Evolutionary conservation across 2,888 invertebrate genomes (phyloP), one percentile per base, ranked within the genome.

Genomic region (Noctua janthe): DNA sequence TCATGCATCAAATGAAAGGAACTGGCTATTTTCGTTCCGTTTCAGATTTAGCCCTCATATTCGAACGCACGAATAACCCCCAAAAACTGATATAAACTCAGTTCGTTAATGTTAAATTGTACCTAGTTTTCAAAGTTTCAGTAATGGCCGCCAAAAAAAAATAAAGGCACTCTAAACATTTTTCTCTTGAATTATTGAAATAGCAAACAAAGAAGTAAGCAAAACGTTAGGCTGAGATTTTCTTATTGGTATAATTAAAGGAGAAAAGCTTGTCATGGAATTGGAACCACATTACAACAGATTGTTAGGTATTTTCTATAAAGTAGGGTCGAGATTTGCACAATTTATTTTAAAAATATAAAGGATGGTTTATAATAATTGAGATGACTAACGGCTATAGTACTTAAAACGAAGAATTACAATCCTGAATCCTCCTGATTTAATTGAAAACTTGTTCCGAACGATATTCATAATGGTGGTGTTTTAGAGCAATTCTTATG

Each of bases 401-500:
- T 39, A 54, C 17, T 39, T 17, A 35, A 77, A 83, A 71, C 29
- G 11, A 49, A 84, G 51, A 71, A 74, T 73, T 20, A 59, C 56
- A 83, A 62, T 54, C 29, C n/a, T 35, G 62, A 39, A 62, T 62
- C 39, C 56, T 35, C 43, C 56, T 64, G 43, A 62, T 80, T 82
- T 84, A 51, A 81, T 78, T 76, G 20, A 71, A 86, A 71, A 80
- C 71, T 56, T 74, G 74, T 80, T 56, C 64, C 64, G 73, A 76
- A 71, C 78, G 82, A 88, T 91, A 91, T 92, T 91, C 90, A 90
- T 85, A 88, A 88, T 71, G 74, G 86, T 92, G 91, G 89, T 91
- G 92, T 92, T 95, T 95, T 94, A 94, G 92, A 94, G 93, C 95
- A 93, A 94, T 94, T 95, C 95, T 95, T 95, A 96, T 96, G 96